phyloP scores from a whole-genome alignment of 2,888 invertebrate species.

The Cyrtodaria siliqua region DNA sequence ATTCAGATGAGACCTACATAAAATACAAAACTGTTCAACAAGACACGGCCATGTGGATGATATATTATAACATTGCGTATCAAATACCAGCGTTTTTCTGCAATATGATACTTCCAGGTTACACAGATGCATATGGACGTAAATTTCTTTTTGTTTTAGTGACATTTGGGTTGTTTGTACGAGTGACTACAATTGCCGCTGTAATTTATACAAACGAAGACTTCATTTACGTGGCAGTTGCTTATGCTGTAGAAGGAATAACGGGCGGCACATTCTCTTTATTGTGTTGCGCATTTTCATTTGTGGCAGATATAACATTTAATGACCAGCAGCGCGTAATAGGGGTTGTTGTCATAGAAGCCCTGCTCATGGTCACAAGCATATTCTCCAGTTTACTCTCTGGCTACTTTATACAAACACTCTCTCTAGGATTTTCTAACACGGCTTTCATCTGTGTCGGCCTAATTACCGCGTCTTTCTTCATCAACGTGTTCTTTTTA shows the following conservation, averaged over 20 bases:
- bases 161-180: conserved; percentile 23
- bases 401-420: conserved; percentile 40
- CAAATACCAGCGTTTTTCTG: conserved; percentile 33
- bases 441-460: conserved; percentile 25
- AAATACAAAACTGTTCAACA: conserved; percentile 17
- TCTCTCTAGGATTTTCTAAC: conserved; percentile 30
- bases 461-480: conserved; percentile 21
- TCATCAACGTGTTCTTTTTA: conserved; percentile 16
- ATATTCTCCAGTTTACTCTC: conserved; percentile 32
- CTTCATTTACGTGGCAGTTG: conserved; percentile 13
- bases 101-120: conserved; percentile 29
- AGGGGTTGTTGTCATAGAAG: conserved; percentile 41
- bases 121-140: conserved; percentile 49
- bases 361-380: conserved; percentile 5
- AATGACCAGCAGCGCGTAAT: conserved; percentile 31
- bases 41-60: conserved; percentile 20
- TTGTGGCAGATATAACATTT: conserved; percentile 44
- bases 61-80: conserved; percentile 27
- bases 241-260: conserved; percentile 25
- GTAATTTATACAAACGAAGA: conserved; percentile 20
- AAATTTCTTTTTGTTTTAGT: conserved; percentile 45
- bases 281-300: conserved; percentile 30
- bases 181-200: conserved; percentile 1
- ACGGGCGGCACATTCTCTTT: conserved; percentile 22
- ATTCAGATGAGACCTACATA: conserved; percentile 8